Percentiles rank a stretch among this genome's conserved stretches.
Evolutionary conservation across 2,113 vertebrate genomes (phyloP).

Genomic region (Atlantisia rogersi): DNA sequence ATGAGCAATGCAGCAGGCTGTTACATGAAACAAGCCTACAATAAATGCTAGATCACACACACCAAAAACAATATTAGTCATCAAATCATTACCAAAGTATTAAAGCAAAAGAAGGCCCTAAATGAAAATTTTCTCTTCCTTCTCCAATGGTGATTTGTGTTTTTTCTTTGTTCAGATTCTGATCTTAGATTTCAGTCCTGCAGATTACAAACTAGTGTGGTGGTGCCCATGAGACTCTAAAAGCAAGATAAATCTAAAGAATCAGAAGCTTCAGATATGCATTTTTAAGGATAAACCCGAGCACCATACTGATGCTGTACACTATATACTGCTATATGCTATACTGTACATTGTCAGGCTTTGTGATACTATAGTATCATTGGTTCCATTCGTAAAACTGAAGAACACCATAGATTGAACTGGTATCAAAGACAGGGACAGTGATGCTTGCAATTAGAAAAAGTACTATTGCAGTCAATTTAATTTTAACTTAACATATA

Average conservation of each 20-base stretch:
- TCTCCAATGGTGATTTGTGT: background rate
- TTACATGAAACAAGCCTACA: background rate
- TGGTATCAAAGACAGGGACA: background rate
- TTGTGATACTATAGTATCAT: background rate
- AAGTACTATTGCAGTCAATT: background rate
- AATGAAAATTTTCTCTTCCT: background rate
- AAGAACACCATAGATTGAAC: conserved; percentile 14
- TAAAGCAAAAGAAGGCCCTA: background rate
- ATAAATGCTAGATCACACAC: background rate
- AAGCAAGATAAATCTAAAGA: background rate
- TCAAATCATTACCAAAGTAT: background rate
- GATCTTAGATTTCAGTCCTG: background rate
- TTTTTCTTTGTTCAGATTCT: background rate
- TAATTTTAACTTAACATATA: background rate
- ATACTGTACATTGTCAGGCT: rapidly evolving
- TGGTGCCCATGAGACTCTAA: background rate
- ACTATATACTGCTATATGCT: background rate
- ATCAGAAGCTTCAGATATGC: background rate
- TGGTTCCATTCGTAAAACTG: background rate
- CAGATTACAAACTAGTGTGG: background rate
- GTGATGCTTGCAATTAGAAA: conserved; percentile 4
- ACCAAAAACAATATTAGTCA: background rate
- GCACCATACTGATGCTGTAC: background rate
- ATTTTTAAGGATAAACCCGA: background rate
- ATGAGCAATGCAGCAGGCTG: conserved; percentile 9